phyloP scores from a whole-genome alignment of 2,113 vertebrate genomes.

The Erpornis zantholeuca region DNA sequence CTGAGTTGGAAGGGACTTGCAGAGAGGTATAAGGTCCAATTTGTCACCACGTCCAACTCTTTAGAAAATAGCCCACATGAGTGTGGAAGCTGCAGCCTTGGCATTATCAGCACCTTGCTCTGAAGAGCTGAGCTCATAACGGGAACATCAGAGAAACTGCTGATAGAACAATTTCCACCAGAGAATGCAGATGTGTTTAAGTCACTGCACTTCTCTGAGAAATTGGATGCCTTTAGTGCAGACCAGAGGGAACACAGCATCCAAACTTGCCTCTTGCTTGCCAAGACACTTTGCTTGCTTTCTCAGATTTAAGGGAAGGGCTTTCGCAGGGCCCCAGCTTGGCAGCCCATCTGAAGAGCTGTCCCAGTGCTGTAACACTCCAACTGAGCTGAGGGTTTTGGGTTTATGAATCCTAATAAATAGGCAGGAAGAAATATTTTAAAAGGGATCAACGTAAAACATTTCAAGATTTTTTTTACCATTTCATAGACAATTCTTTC shows the following conservation, averaged over 20 bases:
- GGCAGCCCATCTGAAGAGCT: neutral
- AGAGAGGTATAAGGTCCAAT: neutral
- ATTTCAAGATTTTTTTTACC: neutral
- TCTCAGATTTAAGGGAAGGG: neutral
- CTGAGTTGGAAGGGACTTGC: neutral
- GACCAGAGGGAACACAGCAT: neutral
- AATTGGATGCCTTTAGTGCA: neutral
- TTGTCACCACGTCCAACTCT: neutral
- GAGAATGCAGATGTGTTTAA: neutral
- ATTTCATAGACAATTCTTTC: neutral
- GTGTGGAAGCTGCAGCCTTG: neutral
- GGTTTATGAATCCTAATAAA: neutral
- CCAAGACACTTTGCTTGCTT: neutral
- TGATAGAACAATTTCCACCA: neutral
- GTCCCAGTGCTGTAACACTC: neutral
- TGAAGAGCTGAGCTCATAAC: neutral
- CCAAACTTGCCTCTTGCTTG: neutral
- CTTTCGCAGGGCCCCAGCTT: neutral
- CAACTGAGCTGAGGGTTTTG: neutral
- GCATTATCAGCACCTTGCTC: fast-evolving
- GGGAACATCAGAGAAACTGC: neutral
- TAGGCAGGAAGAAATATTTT: neutral
- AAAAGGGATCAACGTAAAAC: neutral
- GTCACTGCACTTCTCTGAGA: neutral
- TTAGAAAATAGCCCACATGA: neutral